These are phyloP conservation scores for Amblyraja radiata DNA, from an alignment of 2,797 vertebrate species.

Conservation along the genomic window DNA sequence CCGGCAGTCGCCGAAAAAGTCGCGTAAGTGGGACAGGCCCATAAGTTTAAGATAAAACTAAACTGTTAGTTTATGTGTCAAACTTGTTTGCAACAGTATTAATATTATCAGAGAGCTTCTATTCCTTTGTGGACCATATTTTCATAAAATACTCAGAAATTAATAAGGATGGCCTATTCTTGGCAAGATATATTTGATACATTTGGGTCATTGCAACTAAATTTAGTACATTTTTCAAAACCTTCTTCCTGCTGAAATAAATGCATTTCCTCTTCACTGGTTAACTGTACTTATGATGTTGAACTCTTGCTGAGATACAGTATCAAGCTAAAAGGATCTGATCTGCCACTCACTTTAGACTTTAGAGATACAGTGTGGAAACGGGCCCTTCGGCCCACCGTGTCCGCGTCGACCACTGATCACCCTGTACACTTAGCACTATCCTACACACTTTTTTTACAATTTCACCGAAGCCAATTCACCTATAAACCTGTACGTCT, in stretches of 20 bases:
- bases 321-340: neutral
- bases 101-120: neutral
- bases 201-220: neutral
- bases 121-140: neutral
- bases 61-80: neutral
- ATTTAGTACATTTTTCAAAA: neutral
- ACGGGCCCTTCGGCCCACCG: no score
- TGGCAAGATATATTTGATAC: neutral
- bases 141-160: neutral
- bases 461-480: no score
- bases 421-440: no score
- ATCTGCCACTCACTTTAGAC: neutral
- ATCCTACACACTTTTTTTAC: no score
- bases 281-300: neutral
- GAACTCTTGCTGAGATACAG: neutral
- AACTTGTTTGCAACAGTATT: neutral
- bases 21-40: no score
- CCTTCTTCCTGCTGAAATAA: neutral
- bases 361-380: no score
- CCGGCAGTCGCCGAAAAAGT: no score
- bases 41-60: neutral
- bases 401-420: no score
- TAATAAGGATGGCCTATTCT: neutral
- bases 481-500: no score
- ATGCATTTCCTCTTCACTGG: neutral